A percentile compares a stretch with the other conserved stretches of the same genome.
phyloP scores from a whole-genome alignment of 2,888 invertebrate genomes.

The Galerucella calmariensis region DNA sequence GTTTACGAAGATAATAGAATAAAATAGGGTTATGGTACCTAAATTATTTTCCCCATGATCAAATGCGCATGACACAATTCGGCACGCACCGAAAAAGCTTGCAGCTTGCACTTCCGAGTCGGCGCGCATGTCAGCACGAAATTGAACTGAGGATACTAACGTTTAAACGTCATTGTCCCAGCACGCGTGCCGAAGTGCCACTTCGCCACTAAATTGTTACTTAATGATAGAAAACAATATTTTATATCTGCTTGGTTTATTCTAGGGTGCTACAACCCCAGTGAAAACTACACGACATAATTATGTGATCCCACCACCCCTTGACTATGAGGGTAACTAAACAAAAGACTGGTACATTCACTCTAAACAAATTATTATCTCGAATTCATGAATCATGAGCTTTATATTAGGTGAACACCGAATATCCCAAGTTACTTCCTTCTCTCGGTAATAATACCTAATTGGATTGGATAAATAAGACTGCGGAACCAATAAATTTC shows the following conservation, averaged over 20 bases:
- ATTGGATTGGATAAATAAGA: constrained; percentile 38
- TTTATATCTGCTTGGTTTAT: not conserved
- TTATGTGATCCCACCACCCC: not conserved
- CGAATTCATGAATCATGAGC: constrained; percentile 60
- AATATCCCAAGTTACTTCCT: constrained; percentile 34
- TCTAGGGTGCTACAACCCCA: not conserved
- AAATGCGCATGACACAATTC: too few species aligned
- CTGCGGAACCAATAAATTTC: constrained; percentile 32
- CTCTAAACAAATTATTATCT: constrained; percentile 58
- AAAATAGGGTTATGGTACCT: too few species aligned
- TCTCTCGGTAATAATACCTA: constrained; percentile 38
- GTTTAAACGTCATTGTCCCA: too few species aligned
- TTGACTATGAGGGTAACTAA: not conserved
- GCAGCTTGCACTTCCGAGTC: too few species aligned
- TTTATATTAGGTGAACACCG: constrained; percentile 31
- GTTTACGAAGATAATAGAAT: too few species aligned
- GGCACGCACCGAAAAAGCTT: too few species aligned
- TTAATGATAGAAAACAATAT: not conserved
- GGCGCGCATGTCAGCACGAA: too few species aligned
- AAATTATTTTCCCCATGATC: too few species aligned
- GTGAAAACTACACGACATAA: constrained; percentile 3
- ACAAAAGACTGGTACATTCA: not conserved
- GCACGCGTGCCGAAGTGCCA: too few species aligned
- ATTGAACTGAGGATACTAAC: too few species aligned
- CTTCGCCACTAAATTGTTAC: too few species aligned